Base-by-base conservation (phyloP, 2,888 invertebrate species). In the Nymphalis c-album region DNA sequence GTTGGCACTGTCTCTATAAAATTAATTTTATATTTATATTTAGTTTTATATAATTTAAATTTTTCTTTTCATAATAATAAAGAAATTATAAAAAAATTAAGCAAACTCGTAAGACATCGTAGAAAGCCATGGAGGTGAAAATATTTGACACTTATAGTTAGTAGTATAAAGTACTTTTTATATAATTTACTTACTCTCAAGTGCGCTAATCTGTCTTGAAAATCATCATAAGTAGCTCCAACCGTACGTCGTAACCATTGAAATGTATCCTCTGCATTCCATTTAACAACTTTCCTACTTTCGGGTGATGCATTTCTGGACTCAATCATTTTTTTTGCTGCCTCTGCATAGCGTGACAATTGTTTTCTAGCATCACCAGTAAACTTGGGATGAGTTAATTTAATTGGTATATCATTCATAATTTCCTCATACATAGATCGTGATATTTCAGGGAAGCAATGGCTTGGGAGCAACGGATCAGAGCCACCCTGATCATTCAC, bases 251-350 rank as follows among this genome's bases (percentile, higher is more conserved):
- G 94, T 61, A 99, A 86, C 98, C 98, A 99, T 77, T 97, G 97
- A 87, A 99, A 98, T 31, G 98, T 98, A 78, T 99, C 98, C 82
- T 99, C 98, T 0, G 98, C 98, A 91, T 98, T 98, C 99, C 99
- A 99, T 85, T 98, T 99, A 0, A 99, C 98, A 17, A 98, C 97
- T 91, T 99, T 99, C 72, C 99, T 94, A 81, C 98, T 98, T 84
- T 98, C 98, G 0, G 98, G 95, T 35, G 97, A 96, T 10, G 97
- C 96, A 85, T 97, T 97, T 77, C 98, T 95, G 8, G 97, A 97
- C 87, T 98, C 99, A 76, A 99, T 98, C 93, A 98, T 97, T 87
- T 97, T 97, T 83, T 98, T 98, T 2, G 99, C 98, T 18, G 98
- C 98, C 87, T 99, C 98, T 0, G 98, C 98, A 88, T 98, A 99